Conservation (phyloP, 2,113 vertebrate genomes). For the Barnardius zonarius region DNA sequence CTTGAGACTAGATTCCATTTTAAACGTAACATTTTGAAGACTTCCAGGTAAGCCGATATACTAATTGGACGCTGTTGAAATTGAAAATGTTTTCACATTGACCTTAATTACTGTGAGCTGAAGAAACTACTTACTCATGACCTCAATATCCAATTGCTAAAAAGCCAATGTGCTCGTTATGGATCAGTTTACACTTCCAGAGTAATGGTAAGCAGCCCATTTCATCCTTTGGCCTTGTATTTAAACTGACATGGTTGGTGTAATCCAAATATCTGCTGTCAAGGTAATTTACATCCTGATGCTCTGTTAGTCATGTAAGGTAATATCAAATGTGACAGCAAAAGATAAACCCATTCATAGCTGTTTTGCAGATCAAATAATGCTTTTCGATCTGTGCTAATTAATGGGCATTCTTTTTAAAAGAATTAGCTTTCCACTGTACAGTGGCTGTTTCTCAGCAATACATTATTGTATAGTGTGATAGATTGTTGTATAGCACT, state of each 20-base stretch:
- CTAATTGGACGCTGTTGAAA: neutral
- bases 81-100: neutral
- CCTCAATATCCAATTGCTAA: neutral
- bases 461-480: neutral
- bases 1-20: neutral
- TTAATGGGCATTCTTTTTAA: neutral
- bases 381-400: neutral
- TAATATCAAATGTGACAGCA: neutral
- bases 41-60: neutral
- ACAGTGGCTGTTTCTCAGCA: neutral
- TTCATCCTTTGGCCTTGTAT: neutral
- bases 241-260: neutral
- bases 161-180: neutral
- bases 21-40: constrained; percentile 3
- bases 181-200: neutral
- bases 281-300: neutral
- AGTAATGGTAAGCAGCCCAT: neutral
- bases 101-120: neutral
- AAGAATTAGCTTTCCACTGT: neutral
- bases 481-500: neutral
- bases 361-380: neutral
- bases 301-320: neutral
- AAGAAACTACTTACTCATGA: neutral
- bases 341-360: neutral
- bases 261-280: neutral